These are phyloP conservation scores for Pangasius krempfi DNA, from an alignment of 2,797 vertebrate species.

Conservation along the genomic window DNA sequence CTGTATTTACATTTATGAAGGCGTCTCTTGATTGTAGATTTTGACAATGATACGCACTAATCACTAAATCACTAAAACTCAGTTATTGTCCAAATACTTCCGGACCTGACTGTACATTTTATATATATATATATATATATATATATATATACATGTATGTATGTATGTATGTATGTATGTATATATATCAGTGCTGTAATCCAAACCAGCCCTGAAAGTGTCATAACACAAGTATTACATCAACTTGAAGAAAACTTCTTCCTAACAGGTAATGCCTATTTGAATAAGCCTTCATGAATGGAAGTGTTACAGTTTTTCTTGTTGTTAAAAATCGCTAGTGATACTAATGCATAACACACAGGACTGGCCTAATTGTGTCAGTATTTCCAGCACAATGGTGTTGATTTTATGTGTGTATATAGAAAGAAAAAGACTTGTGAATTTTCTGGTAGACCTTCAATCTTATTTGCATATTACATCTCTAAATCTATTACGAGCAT, in stretches of 20 bases:
- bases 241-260: background rate
- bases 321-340: background rate
- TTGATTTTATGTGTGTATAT: background rate
- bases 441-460: background rate
- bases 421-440: background rate
- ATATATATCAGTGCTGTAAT: background rate
- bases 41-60: too few relatives aligned
- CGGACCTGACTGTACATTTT: too few relatives aligned
- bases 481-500: background rate
- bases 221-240: background rate
- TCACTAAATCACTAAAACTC: too few relatives aligned
- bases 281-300: background rate
- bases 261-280: background rate
- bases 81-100: too few relatives aligned
- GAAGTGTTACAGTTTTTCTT: background rate
- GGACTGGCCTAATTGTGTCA: background rate
- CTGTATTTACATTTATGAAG: too few relatives aligned
- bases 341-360: background rate
- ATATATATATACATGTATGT: too few relatives aligned
- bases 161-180: too few relatives aligned
- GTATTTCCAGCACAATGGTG: background rate
- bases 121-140: too few relatives aligned
- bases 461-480: background rate
- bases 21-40: too few relatives aligned
- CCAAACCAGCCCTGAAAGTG: background rate